Conservation (phyloP, 2,888 invertebrate species). For the Ischnura elegans region DNA sequence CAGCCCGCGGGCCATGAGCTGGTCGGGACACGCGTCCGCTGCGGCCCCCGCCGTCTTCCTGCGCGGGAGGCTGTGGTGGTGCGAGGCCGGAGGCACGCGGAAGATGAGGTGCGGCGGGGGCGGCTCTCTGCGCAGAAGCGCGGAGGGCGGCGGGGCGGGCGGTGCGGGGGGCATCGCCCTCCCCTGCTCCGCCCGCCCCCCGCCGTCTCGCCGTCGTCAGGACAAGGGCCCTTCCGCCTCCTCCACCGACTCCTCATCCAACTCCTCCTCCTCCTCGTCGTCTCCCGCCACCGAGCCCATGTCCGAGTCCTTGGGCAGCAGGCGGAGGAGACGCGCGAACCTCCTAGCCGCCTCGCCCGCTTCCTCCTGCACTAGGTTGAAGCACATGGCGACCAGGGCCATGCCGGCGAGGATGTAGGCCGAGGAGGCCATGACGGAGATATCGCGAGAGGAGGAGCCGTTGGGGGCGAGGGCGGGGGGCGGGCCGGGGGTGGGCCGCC, state of each 20-base stretch:
- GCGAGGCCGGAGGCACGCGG: slow-evolving; percentile 76
- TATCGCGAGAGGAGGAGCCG: slow-evolving; percentile 79
- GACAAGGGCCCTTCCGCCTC: slow-evolving; percentile 75
- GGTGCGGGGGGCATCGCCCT: slow-evolving; percentile 69
- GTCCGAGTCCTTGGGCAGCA: slow-evolving; percentile 69
- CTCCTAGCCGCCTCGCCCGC: slow-evolving; percentile 81
- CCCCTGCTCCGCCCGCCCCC: slow-evolving; percentile 57
- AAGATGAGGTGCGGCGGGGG: slow-evolving; percentile 74
- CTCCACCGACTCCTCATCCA: slow-evolving; percentile 79
- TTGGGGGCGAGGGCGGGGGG: slow-evolving; percentile 17
- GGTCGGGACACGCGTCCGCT: slow-evolving; percentile 75
- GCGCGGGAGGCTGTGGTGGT: slow-evolving; percentile 80
- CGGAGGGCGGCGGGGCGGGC: slow-evolving; percentile 71
- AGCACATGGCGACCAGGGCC: slow-evolving; percentile 93
- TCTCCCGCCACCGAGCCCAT: slow-evolving; percentile 67
- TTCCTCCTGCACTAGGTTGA: slow-evolving; percentile 91
- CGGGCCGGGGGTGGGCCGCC: neutral
- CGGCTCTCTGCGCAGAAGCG: slow-evolving; percentile 70
- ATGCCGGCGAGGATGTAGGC: slow-evolving; percentile 91
- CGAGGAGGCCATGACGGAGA: slow-evolving; percentile 88
- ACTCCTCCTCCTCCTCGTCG: slow-evolving; percentile 73
- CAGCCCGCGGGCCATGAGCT: slow-evolving; percentile 75
- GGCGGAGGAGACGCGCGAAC: slow-evolving; percentile 78
- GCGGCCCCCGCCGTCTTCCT: slow-evolving; percentile 79
- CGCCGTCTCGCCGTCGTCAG: slow-evolving; percentile 70